Conservation (phyloP, 2,113 vertebrate genomes). For the Scolopax mira region DNA sequence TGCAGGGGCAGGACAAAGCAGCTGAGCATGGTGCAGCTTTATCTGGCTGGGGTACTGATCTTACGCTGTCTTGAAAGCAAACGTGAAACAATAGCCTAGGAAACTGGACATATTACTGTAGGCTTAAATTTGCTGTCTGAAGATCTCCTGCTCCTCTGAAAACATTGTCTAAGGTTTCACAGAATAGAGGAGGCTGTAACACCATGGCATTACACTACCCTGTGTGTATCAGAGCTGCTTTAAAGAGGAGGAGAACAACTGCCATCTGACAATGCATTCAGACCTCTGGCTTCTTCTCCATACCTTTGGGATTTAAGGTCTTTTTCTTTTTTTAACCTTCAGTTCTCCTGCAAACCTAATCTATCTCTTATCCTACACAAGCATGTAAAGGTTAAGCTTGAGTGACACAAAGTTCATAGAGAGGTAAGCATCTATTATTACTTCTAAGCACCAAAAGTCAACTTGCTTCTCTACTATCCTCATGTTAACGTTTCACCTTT, state of each 20-base stretch:
- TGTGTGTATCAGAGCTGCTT: neutral
- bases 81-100: neutral
- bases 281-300: conserved; percentile 25
- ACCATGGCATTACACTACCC: neutral
- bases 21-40: neutral
- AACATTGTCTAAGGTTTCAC: neutral
- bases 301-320: conserved; percentile 22
- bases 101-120: neutral
- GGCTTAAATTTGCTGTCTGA: neutral
- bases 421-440: conserved; percentile 28
- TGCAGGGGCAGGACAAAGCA: neutral
- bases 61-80: neutral
- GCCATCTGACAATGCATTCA: conserved; percentile 11
- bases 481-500: neutral
- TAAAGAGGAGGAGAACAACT: conserved; percentile 16
- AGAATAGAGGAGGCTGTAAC: conserved; percentile 6
- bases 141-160: neutral
- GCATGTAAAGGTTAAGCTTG: conserved; percentile 52
- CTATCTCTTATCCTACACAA: conserved; percentile 34
- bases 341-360: conserved; percentile 19
- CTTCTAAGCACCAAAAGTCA: conserved; percentile 26
- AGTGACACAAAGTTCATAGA: conserved; percentile 39
- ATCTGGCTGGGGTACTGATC: neutral
- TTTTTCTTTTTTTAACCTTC: conserved; percentile 5
- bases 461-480: neutral